Evolutionary conservation across 2,888 invertebrate genomes (phyloP), one percentile per base, ranked within the genome.

Genomic region (Xestia sexstrigata): DNA sequence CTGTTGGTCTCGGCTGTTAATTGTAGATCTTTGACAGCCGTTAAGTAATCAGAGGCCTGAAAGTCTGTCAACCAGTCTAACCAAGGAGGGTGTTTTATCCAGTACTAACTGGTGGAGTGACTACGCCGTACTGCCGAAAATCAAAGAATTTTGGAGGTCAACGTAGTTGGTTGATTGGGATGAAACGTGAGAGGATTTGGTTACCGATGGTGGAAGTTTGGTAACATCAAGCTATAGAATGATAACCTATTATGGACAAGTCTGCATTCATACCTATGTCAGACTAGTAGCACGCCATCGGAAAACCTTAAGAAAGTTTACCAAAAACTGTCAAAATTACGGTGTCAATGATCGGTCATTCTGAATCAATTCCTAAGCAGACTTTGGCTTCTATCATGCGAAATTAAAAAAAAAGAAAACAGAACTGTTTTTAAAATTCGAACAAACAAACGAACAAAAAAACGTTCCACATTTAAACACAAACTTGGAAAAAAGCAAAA

Each of bases 401-500:
- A 55, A 69, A 23, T 23, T 35, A 55, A 62, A 62, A 62, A 55
- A 62, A 62, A 62, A 2, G 42, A 55, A 4, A 70, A 79, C 35
- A 35, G 35, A 47, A 4, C 30, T 20, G 7, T 6, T 7, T 26
- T 39, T 26, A 47, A 79, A 69, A 0, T 15, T 2, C 11, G 58
- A 58, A 26, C 58, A 67, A 20, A 66, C 23, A 60, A 49, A 63
- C 7, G 15, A 65, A 15, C 17, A 69, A 49, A 63, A 45, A 55
- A 49, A 49, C 26, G 30, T 62, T 52, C 52, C 13, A 65, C 3
- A 55, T 62, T 39, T 15, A 70, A 73, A 55, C 35, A 62, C 39
- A 66, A 83, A 73, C 35, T 74, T n/a, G 13, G n/a, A 69, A 58
- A 23, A 63, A 68, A n/a, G 9, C 47, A 66, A 45, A 68, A 58